Base-by-base conservation (phyloP, 1,140 invertebrate species). In the Campoletis sonorensis region DNA sequence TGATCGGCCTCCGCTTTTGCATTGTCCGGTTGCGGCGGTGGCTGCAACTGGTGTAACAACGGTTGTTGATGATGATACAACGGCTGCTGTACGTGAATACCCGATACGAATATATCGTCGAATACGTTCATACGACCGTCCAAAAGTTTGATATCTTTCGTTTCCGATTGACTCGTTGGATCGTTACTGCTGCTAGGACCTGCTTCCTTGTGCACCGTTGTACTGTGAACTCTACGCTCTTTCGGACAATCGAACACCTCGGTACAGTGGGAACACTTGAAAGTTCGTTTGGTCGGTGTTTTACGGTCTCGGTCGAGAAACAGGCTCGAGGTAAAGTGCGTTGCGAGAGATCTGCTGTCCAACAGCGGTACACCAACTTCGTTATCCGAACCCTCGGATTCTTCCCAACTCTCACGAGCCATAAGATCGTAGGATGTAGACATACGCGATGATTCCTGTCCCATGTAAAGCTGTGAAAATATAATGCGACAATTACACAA, bases 361-460 rank as follows among this genome's bases (percentile, higher is more conserved):
- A 92, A 81, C 0, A 92, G 81, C 2, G 90, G 90, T 7, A 89
- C 91, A 11, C 87, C 87, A 21, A 90, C 86, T 68, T 94, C 93
- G 51, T 91, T 92, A 82, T 95, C 94, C 0, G 94, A 95, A n/a
- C 93, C 93, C 83, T 95, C 94, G 0, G 94, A 95, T 76, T 94
- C 93, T 81, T 93, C 93, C 94, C 95, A 95, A 81, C 93, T 94
- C 85, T 95, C 95, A 2, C 94, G 92, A 0, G 94, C 94, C 85
- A 95, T 93, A 13, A 95, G 86, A 85, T 95, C 94, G 85, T 95
- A 95, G 1, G 94, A 94, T 51, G 94, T 93, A 7, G 94, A 92
- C 77, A 94, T 93, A 7, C 90, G 89, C 18, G 94, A 93, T 27
- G 92, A 93, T 83, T 94, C 93, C 51, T 93, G 91, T 16, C 91